Percentiles rank a stretch among this genome's conserved stretches.
These are phyloP conservation scores for Lasius platythorax DNA, from an alignment of 2,888 invertebrate genomes.

Conservation along the genomic window DNA sequence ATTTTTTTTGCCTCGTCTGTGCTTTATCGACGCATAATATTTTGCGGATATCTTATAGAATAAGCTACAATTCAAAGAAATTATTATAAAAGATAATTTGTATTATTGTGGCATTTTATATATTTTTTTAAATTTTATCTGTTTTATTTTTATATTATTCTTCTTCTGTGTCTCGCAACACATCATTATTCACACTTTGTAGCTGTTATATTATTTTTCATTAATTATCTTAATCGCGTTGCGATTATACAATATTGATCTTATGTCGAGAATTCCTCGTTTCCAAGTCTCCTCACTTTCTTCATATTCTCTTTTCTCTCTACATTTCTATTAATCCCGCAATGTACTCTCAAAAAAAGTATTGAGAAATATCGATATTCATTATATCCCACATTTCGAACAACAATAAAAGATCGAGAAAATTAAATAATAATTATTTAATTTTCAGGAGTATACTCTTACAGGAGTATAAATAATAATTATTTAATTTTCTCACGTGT, in stretches of 20 bases:
- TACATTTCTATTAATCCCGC: background rate
- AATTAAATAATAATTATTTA: background rate
- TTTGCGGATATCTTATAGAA: background rate
- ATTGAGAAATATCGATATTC: background rate
- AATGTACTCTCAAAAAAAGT: background rate
- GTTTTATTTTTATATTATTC: slow-evolving; percentile 1
- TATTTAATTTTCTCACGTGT: background rate
- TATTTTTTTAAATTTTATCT: background rate
- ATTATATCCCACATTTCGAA: background rate
- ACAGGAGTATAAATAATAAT: too few species aligned
- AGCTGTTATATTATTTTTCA: slow-evolving; percentile 9
- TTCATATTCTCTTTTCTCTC: background rate
- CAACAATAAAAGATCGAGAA: slow-evolving; percentile 32
- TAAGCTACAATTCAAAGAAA: background rate
- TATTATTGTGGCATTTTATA: background rate
- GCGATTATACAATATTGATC: slow-evolving; percentile 16
- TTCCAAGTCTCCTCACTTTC: background rate
- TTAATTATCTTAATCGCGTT: slow-evolving; percentile 36
- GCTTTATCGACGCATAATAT: background rate
- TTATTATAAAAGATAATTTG: background rate
- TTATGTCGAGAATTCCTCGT: slow-evolving; percentile 12
- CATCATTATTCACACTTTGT: background rate
- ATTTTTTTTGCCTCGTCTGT: slow-evolving; percentile 15
- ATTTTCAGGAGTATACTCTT: too few species aligned
- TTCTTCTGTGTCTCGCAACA: background rate